Conservation (phyloP, 2,888 invertebrate species). For the Ochropacha duplaris region DNA sequence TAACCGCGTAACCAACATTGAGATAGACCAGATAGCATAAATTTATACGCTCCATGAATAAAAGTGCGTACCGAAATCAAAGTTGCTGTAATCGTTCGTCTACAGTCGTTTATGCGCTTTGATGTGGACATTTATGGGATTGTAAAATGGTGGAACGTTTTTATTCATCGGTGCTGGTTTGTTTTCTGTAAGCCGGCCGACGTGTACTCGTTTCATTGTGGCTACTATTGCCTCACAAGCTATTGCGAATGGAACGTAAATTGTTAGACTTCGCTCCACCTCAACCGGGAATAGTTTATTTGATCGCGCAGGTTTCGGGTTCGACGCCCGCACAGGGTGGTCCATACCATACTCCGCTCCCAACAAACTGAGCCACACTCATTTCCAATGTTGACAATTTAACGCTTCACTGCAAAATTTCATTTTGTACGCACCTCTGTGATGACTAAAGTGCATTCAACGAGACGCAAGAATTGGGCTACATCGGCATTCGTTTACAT, state of each 20-base stretch:
- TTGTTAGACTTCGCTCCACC: conserved; percentile 27
- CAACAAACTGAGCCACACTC: conserved; percentile 6
- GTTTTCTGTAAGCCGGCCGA: conserved; percentile 39
- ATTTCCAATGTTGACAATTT: conserved; percentile 30
- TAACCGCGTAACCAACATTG: neutral
- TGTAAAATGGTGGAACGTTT: conserved; percentile 59
- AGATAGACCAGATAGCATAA: conserved; percentile 8
- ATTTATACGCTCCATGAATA: conserved; percentile 18
- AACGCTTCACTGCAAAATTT: conserved; percentile 27
- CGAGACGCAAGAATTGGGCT: conserved; percentile 3
- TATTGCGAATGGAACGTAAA: conserved; percentile 57
- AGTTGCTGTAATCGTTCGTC: conserved; percentile 21
- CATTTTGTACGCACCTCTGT: conserved; percentile 17
- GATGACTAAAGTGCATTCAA: conserved; percentile 9
- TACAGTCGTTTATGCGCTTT: conserved; percentile 42
- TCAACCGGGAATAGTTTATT: conserved; percentile 56
- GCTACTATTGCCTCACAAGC: conserved; percentile 37
- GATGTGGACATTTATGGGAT: conserved; percentile 57
- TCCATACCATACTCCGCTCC: conserved; percentile 26
- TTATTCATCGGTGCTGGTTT: conserved; percentile 47
- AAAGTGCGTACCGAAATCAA: conserved; percentile 26
- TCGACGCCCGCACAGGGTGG: conserved; percentile 58
- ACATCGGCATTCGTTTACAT: neutral
- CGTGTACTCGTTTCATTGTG: conserved; percentile 38
- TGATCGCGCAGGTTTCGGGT: conserved; percentile 48